phyloP scores from a whole-genome alignment of 2,113 vertebrate genomes.

The Pagrus major region DNA sequence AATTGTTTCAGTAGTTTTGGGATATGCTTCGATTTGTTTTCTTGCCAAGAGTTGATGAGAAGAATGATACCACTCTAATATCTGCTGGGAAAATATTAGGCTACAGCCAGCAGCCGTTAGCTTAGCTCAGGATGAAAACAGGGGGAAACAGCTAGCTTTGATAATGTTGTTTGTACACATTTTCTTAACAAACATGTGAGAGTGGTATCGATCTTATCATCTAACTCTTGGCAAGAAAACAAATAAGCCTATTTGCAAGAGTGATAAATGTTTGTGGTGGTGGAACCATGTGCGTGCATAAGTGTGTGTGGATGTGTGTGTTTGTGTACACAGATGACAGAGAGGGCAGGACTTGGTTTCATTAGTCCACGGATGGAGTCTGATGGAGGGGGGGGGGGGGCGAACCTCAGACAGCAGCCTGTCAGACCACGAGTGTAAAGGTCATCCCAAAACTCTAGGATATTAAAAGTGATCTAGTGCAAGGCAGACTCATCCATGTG shows the following conservation, averaged over 20 bases:
- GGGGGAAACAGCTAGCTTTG: neutral
- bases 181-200: neutral
- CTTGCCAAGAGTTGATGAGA: neutral
- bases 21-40: neutral
- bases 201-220: neutral
- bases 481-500: neutral
- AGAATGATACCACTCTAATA: neutral
- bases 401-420: constrained; percentile 39
- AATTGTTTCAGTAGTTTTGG: too few relatives aligned
- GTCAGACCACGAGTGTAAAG: constrained; percentile 51
- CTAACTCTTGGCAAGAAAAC: neutral
- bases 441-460: constrained; percentile 39
- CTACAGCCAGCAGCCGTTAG: neutral
- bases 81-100: neutral
- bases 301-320: constrained; percentile 13
- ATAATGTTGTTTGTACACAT: neutral
- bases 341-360: constrained; percentile 24
- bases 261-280: constrained; percentile 31
- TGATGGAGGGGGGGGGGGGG: constrained; percentile 25
- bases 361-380: constrained; percentile 48
- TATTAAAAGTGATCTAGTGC: constrained; percentile 3
- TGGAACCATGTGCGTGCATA: neutral
- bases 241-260: neutral
- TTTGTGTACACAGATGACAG: constrained; percentile 32
- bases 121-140: neutral